phyloP scores from a whole-genome alignment of 2,888 invertebrate genomes.

The Drosophila trichaetosa region DNA sequence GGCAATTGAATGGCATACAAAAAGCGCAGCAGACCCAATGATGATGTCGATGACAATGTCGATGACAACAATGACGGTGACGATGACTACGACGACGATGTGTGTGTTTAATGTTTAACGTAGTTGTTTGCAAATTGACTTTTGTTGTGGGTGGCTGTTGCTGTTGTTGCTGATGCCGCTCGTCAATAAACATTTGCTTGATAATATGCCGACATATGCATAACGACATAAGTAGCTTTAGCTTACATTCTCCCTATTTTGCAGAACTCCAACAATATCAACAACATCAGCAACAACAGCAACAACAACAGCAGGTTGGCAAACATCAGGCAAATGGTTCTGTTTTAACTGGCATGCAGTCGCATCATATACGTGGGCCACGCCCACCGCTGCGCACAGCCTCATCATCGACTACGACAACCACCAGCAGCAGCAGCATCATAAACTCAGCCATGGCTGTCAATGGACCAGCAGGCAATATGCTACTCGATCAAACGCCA shows the following conservation, averaged over 20 bases:
- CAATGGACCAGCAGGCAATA: constrained; percentile 33
- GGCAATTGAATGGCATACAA: constrained; percentile 55
- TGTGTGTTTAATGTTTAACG: constrained; percentile 63
- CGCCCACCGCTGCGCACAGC: constrained; percentile 85
- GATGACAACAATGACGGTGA: constrained; percentile 6
- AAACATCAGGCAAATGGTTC: constrained; percentile 84
- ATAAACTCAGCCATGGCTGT: constrained; percentile 32
- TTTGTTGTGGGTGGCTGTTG: constrained; percentile 38
- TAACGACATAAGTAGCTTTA: constrained; percentile 70
- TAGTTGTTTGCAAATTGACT: constrained; percentile 73
- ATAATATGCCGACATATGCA: constrained; percentile 76
- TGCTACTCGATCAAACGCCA: constrained; percentile 79
- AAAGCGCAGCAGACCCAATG: constrained; percentile 61
- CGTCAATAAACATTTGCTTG: constrained; percentile 66
- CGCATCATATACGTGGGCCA: constrained; percentile 84
- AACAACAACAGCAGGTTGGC: constrained; percentile 77
- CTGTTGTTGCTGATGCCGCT: constrained; percentile 15
- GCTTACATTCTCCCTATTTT: constrained; percentile 31
- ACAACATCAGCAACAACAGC: constrained; percentile 69
- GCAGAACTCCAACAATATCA: constrained; percentile 80
- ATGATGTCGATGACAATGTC: constrained; percentile 37
- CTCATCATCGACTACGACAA: constrained; percentile 74
- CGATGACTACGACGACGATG: constrained; percentile 1
- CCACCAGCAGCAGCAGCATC: constrained; percentile 45
- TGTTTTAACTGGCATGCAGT: constrained; percentile 77